Base-by-base conservation (phyloP, 92 coral and sea anemone genomes). In the Pocillopora grandis region DNA sequence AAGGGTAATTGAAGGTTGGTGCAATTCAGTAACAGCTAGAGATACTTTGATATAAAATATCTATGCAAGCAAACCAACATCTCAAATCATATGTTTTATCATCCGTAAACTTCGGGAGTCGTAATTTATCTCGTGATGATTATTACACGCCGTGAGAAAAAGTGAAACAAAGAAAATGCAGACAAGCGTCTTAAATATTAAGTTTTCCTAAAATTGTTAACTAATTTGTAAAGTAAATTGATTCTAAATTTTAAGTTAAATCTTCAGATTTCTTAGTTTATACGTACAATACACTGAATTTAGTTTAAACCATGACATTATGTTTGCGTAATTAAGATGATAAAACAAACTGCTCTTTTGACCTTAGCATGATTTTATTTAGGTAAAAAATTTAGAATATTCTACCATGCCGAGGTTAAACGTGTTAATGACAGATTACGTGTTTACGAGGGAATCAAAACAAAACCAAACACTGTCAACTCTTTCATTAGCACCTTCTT, bases 1-100 rank as follows among this genome's bases (percentile, higher is more conserved):
- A 18, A 48, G 14, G 55, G 64, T 42, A n/a, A 72, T 83, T 58
- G 36, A 71, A 74, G 86, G 86, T 83, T 42, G 61, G 86, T 64
- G n/a, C 10, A 23, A 12, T 5, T 8, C 57, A 33, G 33, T 59
- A 59, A 3, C 18, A 59, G 14, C 58, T 23, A 8, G 58, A 17
- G 5, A 20, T 20, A 17, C 49, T 42, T 42, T 42, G 7, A 42
- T 3, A 42, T 42, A 42, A 42, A 42, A 0, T 3, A 42, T 42
- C 49, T 3, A 42, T 3, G 49, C 49, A 42, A 42, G 7, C 3
- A 42, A 42, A 42, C 49, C 49, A 42, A 42, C 49, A 3, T 42
- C 49, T 42, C 7, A 6, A 42, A 42, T 42, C 3, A 0, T 42
- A 42, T 42, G 27, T 42, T 42, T 42, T 42, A 42, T 42, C 49